Conservation (phyloP, 2,888 invertebrate genomes). For the Noctua janthe region DNA sequence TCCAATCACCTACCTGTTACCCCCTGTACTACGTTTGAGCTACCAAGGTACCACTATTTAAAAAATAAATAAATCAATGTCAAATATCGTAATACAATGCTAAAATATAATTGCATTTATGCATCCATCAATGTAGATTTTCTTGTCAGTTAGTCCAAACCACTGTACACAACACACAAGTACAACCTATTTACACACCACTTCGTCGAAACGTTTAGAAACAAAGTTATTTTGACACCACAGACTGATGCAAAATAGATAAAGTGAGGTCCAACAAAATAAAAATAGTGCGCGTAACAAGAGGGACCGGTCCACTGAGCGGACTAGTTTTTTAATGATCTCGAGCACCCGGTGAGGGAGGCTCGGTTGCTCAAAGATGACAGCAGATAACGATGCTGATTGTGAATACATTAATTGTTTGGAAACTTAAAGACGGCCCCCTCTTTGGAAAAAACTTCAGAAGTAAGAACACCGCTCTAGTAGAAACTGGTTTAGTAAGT, state of each 20-base stretch:
- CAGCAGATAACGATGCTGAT: slow-evolving; percentile 81
- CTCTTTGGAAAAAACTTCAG: slow-evolving; percentile 41
- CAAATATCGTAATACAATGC: background rate
- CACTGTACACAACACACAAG: background rate
- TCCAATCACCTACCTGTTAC: too few species aligned
- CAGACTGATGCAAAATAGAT: slow-evolving; percentile 55
- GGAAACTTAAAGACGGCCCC: slow-evolving; percentile 55
- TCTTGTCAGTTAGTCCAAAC: slow-evolving; percentile 10
- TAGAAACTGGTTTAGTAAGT: slow-evolving; percentile 49
- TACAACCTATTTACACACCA: slow-evolving; percentile 6
- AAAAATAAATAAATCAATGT: too few species aligned
- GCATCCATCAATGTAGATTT: slow-evolving; percentile 17
- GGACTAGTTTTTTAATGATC: slow-evolving; percentile 86
- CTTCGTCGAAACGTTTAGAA: slow-evolving; percentile 25
- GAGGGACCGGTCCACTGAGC: slow-evolving; percentile 58
- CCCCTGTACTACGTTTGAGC: too few species aligned
- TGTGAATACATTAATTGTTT: slow-evolving; percentile 74
- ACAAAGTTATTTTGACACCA: slow-evolving; percentile 64
- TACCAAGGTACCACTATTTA: too few species aligned
- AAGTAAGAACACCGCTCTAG: slow-evolving; percentile 47
- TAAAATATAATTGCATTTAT: background rate
- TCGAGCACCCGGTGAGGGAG: slow-evolving; percentile 70
- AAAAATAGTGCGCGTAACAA: slow-evolving; percentile 54
- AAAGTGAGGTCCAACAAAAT: slow-evolving; percentile 50
- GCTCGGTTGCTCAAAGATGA: slow-evolving; percentile 81